phyloP scores from a whole-genome alignment of 2,888 invertebrate genomes.

The Pachycephus smyrnensis region DNA sequence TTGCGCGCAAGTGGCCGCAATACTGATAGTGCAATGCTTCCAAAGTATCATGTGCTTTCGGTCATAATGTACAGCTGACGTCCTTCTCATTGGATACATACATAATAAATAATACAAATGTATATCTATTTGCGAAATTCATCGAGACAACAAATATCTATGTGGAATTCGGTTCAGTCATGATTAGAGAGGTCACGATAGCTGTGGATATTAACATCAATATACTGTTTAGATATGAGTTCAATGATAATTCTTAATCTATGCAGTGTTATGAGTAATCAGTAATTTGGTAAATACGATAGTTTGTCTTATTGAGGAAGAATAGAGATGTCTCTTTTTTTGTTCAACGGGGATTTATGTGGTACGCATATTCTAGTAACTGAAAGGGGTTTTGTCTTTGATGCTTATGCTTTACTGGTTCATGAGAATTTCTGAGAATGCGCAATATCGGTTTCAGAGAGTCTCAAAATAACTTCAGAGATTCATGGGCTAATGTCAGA shows the following conservation, averaged over 20 bases:
- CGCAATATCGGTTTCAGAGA: no score
- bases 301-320: no score
- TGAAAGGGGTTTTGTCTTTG: no score
- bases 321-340: no score
- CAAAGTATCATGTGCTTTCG: background rate
- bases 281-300: no score
- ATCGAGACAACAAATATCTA: background rate
- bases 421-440: no score
- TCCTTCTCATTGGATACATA: background rate
- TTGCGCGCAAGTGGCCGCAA: conserved; percentile 28
- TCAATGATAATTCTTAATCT: background rate
- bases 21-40: conserved; percentile 49
- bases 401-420: no score
- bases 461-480: no score
- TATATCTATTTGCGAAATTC: background rate
- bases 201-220: background rate
- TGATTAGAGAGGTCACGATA: background rate
- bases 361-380: no score
- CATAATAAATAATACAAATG: background rate
- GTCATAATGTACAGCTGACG: background rate
- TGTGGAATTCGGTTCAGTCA: background rate
- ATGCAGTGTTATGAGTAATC: no score
- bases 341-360: no score
- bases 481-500: no score
- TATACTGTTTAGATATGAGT: background rate